Base-by-base conservation (phyloP, 2,888 invertebrate species). In the Chesias legatella region DNA sequence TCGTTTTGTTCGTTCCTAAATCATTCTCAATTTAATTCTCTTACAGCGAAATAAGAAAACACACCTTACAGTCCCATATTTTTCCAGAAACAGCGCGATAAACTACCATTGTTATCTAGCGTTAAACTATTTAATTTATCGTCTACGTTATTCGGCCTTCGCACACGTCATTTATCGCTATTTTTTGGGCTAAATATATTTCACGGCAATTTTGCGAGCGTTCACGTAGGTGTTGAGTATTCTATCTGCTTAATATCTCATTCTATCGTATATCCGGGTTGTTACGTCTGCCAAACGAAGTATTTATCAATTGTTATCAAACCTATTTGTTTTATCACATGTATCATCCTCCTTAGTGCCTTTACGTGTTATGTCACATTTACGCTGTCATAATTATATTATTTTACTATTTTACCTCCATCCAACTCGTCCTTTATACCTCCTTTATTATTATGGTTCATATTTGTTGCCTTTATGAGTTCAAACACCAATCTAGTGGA, bases 141-240 rank as follows among this genome's bases (percentile, higher is more conserved):
- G 48, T 56, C 44, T 48, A 51, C 53, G 56, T 56, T 57, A 53
- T 63, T 66, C 59, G 66, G 60, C 66, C 68, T 68, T 67, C 67
- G 52, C 51, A 53, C 34, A 37, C 36, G 60, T 56, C 60, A 60
- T 67, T 61, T 65, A 59, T 48, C 46, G 53, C 48, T 44, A 53
- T 54, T 60, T 63, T 58, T 65, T 45, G 53, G n/a, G 51, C 61
- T 64, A 58, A 57, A 60, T 60, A 63, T 67, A 63, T 62, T 53
- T 56, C 59, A 39, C 50, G 35, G 46, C 42, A 63, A 65, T 67
- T 63, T 53, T 41, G 61, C 51, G 22, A 47, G 34, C 38, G 40
- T 50, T 53, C 48, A 48, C 41, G 51, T 48, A 52, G 50, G 48
- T 31, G 37, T 27, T 24, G 37, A 31, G 29, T 38, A 10, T 37